Percentiles rank a stretch among this genome's conserved stretches.
Conservation (phyloP, 2,797 vertebrate genomes). For the Poecilia gillii region DNA sequence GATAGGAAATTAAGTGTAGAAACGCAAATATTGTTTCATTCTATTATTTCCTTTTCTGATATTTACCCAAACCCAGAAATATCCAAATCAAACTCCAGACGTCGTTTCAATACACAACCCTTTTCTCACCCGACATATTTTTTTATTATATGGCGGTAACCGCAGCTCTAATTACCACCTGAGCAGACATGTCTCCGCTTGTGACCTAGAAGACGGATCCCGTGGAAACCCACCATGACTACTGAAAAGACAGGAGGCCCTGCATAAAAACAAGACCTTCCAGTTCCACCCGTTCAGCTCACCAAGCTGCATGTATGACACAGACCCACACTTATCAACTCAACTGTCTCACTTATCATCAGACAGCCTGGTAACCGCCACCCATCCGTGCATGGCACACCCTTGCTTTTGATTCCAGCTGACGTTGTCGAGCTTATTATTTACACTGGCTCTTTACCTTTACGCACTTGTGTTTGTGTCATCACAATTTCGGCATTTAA, state of each 20-base stretch:
- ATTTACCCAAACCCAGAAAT: background rate
- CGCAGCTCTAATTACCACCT: background rate
- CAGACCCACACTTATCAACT: slow-evolving; percentile 32
- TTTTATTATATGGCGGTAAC: background rate
- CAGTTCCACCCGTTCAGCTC: slow-evolving; percentile 45
- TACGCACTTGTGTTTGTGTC: slow-evolving; percentile 2
- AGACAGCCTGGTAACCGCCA: slow-evolving; percentile 45
- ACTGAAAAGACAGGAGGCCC: slow-evolving; percentile 11
- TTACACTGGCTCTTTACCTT: slow-evolving; percentile 26
- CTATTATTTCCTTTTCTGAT: background rate
- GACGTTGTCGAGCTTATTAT: slow-evolving; percentile 20
- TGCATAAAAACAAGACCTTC: slow-evolving; percentile 28
- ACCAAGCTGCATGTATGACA: slow-evolving; percentile 36
- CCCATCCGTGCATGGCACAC: slow-evolving; percentile 37
- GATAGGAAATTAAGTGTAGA: background rate
- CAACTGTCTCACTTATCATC: slow-evolving; percentile 35
- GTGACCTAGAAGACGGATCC: background rate
- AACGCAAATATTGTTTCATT: background rate
- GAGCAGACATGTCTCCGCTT: background rate
- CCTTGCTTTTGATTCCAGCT: slow-evolving; percentile 20
- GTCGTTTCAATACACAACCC: background rate
- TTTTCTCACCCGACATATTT: background rate
- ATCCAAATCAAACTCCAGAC: background rate
- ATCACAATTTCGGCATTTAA: slow-evolving; percentile 14
- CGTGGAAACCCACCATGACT: slow-evolving; percentile 4